Base-by-base conservation (phyloP, 37 sponge, comb jelly and placozoan genomes). In the Spongilla lacustris region DNA sequence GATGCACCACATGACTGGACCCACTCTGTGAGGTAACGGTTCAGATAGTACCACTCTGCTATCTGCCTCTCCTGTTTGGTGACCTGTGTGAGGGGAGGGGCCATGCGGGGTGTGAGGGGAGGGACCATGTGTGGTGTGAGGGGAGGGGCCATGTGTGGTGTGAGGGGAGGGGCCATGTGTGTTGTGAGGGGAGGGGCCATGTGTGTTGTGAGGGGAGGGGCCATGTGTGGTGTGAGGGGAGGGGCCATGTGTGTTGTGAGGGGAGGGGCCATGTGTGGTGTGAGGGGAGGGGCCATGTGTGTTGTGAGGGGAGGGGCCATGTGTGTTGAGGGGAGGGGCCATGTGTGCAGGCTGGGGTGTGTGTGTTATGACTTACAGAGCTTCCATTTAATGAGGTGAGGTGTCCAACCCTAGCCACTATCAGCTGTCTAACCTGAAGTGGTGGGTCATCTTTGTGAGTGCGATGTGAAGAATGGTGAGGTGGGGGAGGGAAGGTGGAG, bases 41-140 rank as follows among this genome's bases (percentile, higher is more conserved):
- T 6, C 34, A 96, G 79, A 71, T 96, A 96, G 83, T 92, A 88
- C 41, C 84, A 33, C 75, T 96, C 95, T 12, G 97, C 90, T 23
- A 85, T 36, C 74, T 50, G 67, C 38, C 97, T 71, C 71, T 96
- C 97, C 31, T 82, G 36, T 10, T 23, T 58, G 14, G 89, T 71
- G 24, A 94, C 36, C 86, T 87, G 32, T 0, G 23, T 21, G 6
- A 41, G 12, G 58, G 58, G 12, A 17, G 14, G 58, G 58, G 1
- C 19, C 19, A 58, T 19, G 19, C 1, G 1, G 58, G 58, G 19
- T 1, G 21, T 6, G 58, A 17, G 19, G 19, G 21, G 58, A 17
- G 58, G 58, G 58, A 14, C 0, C 1, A 6, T 17, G 58, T 8
- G 58, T 1, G 21, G 58, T 1, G 21, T 41, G 19, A 17, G 21